Evolutionary conservation across 2,888 invertebrate species (phyloP).

Genomic region (Chorisops tibialis): DNA sequence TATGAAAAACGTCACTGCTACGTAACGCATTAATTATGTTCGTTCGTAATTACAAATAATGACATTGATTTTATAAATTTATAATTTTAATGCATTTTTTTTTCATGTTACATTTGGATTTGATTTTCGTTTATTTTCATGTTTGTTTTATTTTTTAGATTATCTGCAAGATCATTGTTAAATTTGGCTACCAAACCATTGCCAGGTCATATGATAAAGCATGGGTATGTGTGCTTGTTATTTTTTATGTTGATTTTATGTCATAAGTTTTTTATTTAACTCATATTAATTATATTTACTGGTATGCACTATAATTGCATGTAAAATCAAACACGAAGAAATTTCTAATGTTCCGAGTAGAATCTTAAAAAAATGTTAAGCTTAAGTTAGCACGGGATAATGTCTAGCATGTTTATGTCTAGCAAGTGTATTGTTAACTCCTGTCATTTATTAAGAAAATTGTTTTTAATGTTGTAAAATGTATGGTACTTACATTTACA

Average conservation of each 20-base stretch:
- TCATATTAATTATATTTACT: slow-evolving; percentile 20
- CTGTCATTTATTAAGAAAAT: too few species aligned
- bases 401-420: too few species aligned
- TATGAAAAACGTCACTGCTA: slow-evolving; percentile 34
- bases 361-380: too few species aligned
- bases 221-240: slow-evolving; percentile 60
- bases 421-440: too few species aligned
- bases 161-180: slow-evolving; percentile 68
- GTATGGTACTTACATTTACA: too few species aligned
- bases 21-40: not conserved
- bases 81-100: slow-evolving; percentile 40
- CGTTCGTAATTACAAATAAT: slow-evolving; percentile 12
- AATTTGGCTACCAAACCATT: slow-evolving; percentile 64
- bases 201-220: slow-evolving; percentile 62
- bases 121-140: slow-evolving; percentile 55
- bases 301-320: slow-evolving; percentile 10
- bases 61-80: slow-evolving; percentile 19
- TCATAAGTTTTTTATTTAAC: slow-evolving; percentile 27
- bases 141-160: slow-evolving; percentile 57
- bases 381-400: too few species aligned
- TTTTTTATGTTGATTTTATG: not conserved
- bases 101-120: slow-evolving; percentile 46
- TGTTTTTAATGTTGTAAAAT: too few species aligned
- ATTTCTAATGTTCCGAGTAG: too few species aligned
- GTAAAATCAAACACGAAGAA: too few species aligned